Evolutionary conservation across 2,797 vertebrate genomes (phyloP), one percentile per base, ranked within the genome.

Genomic region (Myoxocephalus aenaeus): DNA sequence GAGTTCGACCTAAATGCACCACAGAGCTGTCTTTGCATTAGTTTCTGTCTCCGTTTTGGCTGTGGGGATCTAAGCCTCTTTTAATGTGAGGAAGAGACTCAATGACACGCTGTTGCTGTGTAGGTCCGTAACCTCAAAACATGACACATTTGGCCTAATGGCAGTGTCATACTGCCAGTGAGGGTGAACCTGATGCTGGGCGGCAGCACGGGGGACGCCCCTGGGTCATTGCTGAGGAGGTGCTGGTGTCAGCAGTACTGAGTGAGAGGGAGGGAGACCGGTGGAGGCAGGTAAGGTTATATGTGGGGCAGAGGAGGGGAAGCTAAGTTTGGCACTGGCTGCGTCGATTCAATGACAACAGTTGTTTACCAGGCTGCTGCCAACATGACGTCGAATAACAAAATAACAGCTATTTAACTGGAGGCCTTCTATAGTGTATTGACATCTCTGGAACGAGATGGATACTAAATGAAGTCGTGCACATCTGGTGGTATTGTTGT

Each of bases 231-330:
- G 70, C 73, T 73, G 79, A 76, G 58, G 76, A 84, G 65, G 34
- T 81, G 84, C 67, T 80, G 40, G 50, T 81, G 85, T 90, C 89
- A 84, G 88, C 81, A 80, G 53, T 70, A 63, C 27, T 58, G 25
- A 65, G 58, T 14, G 56, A 50, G 46, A 50, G 61, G 18, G 53
- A 48, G 36, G 34, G 65, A 68, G 73, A 42, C 15, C 1, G 48
- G 17, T 48, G 66, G 44, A 73, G 73, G 51, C 62, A 70, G 58
- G 74, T 83, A 71, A 66, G 69, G 75, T 65, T 70, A 77, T 66
- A 81, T 75, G 73, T 62, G 64, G 54, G 69, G n/a, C 73, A 83
- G 14, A 29, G 17, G 50, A 54, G 53, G 53, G 36, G 53, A 66
- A 36, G 81, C 83, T 86, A 88, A 80, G 50, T 88, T 89, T 81